Evolutionary conservation across 92 coral and sea anemone genomes (phyloP).

Genomic region (Siderastrea siderea): DNA sequence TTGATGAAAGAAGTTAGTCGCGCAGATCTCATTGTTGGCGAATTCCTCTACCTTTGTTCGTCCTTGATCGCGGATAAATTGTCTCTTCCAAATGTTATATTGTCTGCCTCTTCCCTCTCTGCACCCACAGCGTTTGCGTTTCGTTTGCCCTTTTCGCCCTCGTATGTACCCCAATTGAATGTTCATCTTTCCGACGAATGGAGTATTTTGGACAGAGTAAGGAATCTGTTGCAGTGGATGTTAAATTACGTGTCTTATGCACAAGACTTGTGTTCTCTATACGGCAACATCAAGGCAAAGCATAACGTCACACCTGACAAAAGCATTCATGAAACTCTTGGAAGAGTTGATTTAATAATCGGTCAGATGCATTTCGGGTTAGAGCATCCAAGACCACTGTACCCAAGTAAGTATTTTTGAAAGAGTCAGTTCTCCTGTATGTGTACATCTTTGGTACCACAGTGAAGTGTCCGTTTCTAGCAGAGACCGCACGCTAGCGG

Average conservation of each 20-base stretch:
- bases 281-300: conserved; percentile 22
- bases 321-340: conserved; percentile 48
- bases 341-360: conserved; percentile 49
- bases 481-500: no score
- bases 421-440: no score
- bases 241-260: not conserved
- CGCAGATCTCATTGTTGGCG: conserved; percentile 59
- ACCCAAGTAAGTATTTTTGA: conserved; percentile 26
- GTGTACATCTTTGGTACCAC: no score
- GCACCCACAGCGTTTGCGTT: conserved; percentile 10
- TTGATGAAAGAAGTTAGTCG: conserved; percentile 29
- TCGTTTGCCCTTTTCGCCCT: conserved; percentile 29
- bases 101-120: conserved; percentile 18
- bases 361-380: conserved; percentile 25
- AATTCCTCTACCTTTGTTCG: conserved; percentile 48
- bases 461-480: not conserved
- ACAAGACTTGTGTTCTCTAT: not conserved
- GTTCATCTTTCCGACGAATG: not conserved
- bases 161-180: conserved; percentile 47
- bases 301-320: conserved; percentile 62
- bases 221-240: conserved; percentile 24
- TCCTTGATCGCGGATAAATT: conserved; percentile 52
- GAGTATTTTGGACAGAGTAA: conserved; percentile 28
- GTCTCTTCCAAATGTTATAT: conserved; percentile 39
- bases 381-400: conserved; percentile 39